A percentile compares a stretch with the other conserved stretches of the same genome.
phyloP scores from a whole-genome alignment of 1,140 invertebrate species.

The Eriocheir sinensis region DNA sequence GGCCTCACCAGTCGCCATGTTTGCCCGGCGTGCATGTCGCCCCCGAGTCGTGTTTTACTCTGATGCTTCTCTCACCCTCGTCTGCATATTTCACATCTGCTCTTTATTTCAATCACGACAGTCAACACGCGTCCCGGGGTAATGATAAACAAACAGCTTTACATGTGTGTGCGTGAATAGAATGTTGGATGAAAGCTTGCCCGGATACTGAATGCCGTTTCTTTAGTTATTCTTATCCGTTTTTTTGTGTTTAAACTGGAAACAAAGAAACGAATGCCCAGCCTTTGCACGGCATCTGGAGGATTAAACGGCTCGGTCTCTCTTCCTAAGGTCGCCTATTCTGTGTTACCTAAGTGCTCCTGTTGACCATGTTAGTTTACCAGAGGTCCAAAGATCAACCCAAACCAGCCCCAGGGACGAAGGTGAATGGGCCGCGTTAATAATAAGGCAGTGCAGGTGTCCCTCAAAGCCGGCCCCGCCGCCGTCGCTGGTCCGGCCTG shows the following conservation, averaged over 20 bases:
- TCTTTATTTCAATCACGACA: constrained; percentile 14
- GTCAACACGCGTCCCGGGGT: not conserved
- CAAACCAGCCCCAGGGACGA: too few species aligned
- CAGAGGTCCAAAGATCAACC: too few species aligned
- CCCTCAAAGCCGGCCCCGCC: not conserved
- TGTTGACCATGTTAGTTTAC: too few species aligned
- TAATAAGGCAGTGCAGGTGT: not conserved
- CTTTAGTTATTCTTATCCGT: not conserved
- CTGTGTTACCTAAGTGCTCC: too few species aligned
- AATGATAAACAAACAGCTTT: constrained; percentile 17
- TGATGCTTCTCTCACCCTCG: not conserved
- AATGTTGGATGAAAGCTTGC: not conserved
- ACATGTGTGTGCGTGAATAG: not conserved
- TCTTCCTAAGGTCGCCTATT: too few species aligned
- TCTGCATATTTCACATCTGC: constrained; percentile 1
- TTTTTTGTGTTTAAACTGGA: not conserved
- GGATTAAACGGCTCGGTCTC: too few species aligned
- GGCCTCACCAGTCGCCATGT: not conserved
- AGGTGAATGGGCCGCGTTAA: too few species aligned
- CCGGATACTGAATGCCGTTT: not conserved
- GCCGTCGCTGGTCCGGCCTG: not conserved
- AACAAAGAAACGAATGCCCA: not conserved
- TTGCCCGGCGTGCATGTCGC: not conserved
- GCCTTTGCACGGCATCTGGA: too few species aligned
- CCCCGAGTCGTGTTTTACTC: not conserved